Conservation (phyloP, 23 tunicate genomes). For the Trididemnum miniatum region DNA sequence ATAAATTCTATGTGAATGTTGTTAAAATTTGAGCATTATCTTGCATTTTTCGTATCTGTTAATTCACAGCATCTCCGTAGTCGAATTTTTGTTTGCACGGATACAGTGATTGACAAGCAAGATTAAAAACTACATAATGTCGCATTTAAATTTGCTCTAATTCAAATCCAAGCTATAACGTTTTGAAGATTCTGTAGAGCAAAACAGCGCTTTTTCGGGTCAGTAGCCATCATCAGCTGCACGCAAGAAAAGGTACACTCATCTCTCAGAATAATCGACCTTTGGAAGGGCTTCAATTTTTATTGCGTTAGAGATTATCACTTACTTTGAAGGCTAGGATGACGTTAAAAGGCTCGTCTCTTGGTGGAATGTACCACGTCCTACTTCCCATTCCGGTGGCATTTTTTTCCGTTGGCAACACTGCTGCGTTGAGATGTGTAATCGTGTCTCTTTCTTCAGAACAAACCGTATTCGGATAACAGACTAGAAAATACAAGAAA, state of each 20-base stretch:
- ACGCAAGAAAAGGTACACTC: no score
- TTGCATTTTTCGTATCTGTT: no score
- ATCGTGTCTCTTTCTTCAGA: conserved; percentile 20
- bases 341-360: neutral
- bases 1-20: no score
- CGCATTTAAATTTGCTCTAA: no score
- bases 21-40: no score
- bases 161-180: no score
- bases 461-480: conserved; percentile 15
- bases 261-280: no score
- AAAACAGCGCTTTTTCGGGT: no score
- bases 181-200: no score
- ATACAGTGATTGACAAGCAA: neutral
- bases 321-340: conserved; percentile 45
- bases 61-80: neutral
- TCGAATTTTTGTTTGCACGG: neutral
- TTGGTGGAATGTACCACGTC: conserved; percentile 41
- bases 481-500: neutral
- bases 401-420: conserved; percentile 14
- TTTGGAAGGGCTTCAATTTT: neutral
- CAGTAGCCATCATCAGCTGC: no score
- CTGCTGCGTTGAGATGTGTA: neutral
- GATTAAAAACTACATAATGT: no score
- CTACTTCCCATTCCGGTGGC: conserved; percentile 3
- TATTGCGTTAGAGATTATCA: neutral